phyloP scores from a whole-genome alignment of 2,888 invertebrate species.

The Lordiphosa andalusiaca region DNA sequence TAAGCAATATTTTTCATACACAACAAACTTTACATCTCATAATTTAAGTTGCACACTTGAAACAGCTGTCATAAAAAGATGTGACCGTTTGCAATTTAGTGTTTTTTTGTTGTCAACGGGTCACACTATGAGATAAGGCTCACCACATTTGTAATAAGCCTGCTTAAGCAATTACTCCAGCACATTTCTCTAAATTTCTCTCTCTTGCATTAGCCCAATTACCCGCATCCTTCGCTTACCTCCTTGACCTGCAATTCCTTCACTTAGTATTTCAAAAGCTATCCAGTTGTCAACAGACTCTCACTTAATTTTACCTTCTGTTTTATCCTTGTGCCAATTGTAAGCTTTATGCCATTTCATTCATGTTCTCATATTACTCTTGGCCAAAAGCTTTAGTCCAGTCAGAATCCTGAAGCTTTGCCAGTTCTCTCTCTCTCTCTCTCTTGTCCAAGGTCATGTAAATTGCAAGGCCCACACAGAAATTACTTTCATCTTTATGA shows the following conservation, averaged over 20 bases:
- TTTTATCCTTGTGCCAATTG: slow-evolving; percentile 39
- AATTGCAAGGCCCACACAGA: slow-evolving; percentile 10
- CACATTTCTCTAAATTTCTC: not conserved
- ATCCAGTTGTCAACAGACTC: slow-evolving; percentile 2
- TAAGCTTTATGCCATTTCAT: slow-evolving; percentile 53
- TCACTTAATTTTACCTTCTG: slow-evolving; percentile 19
- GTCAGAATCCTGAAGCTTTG: slow-evolving; percentile 36
- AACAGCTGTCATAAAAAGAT: too few relatives aligned
- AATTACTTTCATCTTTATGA: slow-evolving; percentile 21
- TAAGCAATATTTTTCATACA: too few relatives aligned
- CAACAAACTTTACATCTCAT: too few relatives aligned
- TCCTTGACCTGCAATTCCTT: slow-evolving; percentile 51
- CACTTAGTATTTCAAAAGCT: slow-evolving; percentile 15
- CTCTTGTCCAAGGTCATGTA: slow-evolving; percentile 18
- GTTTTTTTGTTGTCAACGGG: too few relatives aligned
- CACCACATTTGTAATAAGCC: too few relatives aligned
- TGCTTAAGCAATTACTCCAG: too few relatives aligned
- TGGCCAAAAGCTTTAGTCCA: not conserved
- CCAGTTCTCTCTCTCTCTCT: slow-evolving; percentile 1
- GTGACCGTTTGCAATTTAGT: too few relatives aligned
- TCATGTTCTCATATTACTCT: slow-evolving; percentile 27
- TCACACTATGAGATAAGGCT: too few relatives aligned
- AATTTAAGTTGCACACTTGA: too few relatives aligned
- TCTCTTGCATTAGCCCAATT: not conserved
- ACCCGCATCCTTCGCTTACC: slow-evolving; percentile 15